A percentile compares a stretch with the other conserved stretches of the same genome.
Conservation (phyloP, 1,140 invertebrate species). For the Zaprionus taronus region DNA sequence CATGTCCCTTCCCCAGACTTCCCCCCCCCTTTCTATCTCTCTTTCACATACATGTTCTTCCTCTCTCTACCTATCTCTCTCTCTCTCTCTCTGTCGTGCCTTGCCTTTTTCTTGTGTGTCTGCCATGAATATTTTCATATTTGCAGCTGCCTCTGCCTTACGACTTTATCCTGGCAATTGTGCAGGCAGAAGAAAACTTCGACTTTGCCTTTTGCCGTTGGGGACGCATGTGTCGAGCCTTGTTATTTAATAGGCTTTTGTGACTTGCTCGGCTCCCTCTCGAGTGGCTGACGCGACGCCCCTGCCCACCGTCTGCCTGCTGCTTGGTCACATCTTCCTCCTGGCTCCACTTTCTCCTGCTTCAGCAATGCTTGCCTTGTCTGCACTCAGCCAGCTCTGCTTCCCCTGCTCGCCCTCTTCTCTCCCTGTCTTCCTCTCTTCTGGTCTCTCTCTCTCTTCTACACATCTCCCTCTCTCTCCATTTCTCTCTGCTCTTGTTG, state of each 20-base stretch:
- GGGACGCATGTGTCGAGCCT: slow-evolving; percentile 71
- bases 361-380: slow-evolving; percentile 25
- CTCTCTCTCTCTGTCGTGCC: slow-evolving; percentile 21
- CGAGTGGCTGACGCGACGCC: slow-evolving; percentile 27
- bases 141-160: slow-evolving; percentile 47
- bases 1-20: slow-evolving; percentile 20
- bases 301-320: not conserved
- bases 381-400: slow-evolving; percentile 14
- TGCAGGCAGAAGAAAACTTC: slow-evolving; percentile 61
- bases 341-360: not conserved
- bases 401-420: not conserved
- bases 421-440: too few species aligned
- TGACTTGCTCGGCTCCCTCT: slow-evolving; percentile 47
- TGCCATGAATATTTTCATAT: slow-evolving; percentile 78
- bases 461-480: not conserved
- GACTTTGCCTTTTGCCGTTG: slow-evolving; percentile 36
- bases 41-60: not conserved
- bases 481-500: slow-evolving; percentile 49
- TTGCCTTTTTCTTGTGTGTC: slow-evolving; percentile 10
- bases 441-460: not conserved
- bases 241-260: slow-evolving; percentile 82
- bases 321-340: not conserved
- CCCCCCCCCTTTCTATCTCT: slow-evolving; percentile 7
- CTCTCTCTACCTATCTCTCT: slow-evolving; percentile 15
- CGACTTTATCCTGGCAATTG: slow-evolving; percentile 70